Evolutionary conservation across 1,140 invertebrate genomes (phyloP), one percentile per base, ranked within the genome.

Genomic region (Scaptomyza hsui): DNA sequence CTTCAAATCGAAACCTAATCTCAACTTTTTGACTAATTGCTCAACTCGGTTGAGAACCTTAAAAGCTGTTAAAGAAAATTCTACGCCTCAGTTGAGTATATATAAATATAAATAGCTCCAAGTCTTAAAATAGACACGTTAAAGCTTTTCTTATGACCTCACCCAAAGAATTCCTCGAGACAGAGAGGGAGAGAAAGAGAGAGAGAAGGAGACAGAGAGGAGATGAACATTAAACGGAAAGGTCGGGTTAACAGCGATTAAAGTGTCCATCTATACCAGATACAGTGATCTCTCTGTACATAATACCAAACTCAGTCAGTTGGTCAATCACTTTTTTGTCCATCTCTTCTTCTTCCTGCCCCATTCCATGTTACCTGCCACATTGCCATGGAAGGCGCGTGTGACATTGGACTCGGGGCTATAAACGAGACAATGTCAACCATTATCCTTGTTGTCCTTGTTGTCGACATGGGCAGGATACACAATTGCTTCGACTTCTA

Each of bases 11-110:
- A 57, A 35, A 32, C 57, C 39, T n/a, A 70, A 56, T 26, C 68
- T 35, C 13, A 44, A 65, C 29, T 52, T 65, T 61, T 86, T 86
- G 80, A 81, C 72, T 85, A 85, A 85, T 85, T 85, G 64, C 82
- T 67, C 64, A 67, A 83, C 56, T 76, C 41, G 32, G 26, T 7
- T 1, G 4, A 21, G 19, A 21, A 21, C 19, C 1, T 32, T 42
- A 60, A 39, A 68, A 63, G 18, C 41, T 19, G 12, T 9, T 6
- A 9, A 29, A 9, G 26, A 9, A n/a, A n/a, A 9, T 19, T 13
- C 15, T 2, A 16, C 37, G 7, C 19, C 47, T 51, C n/a, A n/a
- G n/a, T n/a, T n/a, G n/a, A n/a, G n/a, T n/a, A n/a, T n/a, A n/a
- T n/a, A n/a, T n/a, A n/a, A n/a, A n/a, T n/a, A n/a, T 60, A 72